Evolutionary conservation across 37 sponge, comb jelly and placozoan genomes (phyloP).

Genomic region (Spongia lamella): DNA sequence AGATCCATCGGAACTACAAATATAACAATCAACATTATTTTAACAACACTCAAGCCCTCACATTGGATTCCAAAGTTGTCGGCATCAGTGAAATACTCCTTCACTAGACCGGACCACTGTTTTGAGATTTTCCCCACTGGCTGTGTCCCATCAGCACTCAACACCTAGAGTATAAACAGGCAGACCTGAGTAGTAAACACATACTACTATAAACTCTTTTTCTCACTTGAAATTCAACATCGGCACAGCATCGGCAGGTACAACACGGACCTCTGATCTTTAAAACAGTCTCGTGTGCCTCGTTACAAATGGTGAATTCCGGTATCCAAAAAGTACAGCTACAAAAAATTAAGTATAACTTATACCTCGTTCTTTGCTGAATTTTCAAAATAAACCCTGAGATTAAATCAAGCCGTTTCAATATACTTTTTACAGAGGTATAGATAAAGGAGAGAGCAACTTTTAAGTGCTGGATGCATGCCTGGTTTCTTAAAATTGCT

Average conservation of each 20-base stretch:
- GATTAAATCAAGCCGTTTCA: no score
- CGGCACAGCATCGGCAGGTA: constrained; percentile 68
- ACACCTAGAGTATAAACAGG: constrained; percentile 24
- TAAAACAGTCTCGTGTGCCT: constrained; percentile 64
- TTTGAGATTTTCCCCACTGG: constrained; percentile 87
- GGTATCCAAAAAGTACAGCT: constrained; percentile 65
- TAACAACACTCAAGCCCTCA: no score
- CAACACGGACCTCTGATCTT: constrained; percentile 81
- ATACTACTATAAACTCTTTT: neutral
- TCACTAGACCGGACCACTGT: constrained; percentile 92
- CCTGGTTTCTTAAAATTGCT: no score
- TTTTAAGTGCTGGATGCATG: no score
- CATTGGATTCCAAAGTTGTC: constrained; percentile 96
- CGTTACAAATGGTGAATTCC: constrained; percentile 68
- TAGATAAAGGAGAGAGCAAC: no score
- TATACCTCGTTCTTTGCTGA: no score
- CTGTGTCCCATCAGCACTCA: constrained; percentile 50
- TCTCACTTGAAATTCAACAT: constrained; percentile 74
- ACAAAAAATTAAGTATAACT: no score
- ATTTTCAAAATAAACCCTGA: no score
- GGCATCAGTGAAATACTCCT: constrained; percentile 94
- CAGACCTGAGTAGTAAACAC: no score
- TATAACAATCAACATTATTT: no score
- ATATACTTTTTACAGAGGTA: no score
- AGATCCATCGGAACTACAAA: constrained; percentile 88